Conservation (phyloP, 1,140 invertebrate species). For the Lucilia cuprina region DNA sequence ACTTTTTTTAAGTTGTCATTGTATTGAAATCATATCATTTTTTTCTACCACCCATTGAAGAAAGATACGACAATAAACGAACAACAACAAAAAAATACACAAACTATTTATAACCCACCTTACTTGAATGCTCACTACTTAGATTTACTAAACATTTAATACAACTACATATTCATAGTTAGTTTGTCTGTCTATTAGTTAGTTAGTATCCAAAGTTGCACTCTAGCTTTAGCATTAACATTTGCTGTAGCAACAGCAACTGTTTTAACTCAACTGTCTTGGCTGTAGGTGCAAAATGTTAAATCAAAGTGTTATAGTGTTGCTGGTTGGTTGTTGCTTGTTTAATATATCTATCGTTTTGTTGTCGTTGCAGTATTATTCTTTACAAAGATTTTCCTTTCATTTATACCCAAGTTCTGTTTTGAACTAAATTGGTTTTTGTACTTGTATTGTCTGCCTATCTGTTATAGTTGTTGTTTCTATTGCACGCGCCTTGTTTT, state of each 20-base stretch:
- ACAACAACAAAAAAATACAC: background rate
- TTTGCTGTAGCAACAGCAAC: background rate
- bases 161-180: background rate
- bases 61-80: background rate
- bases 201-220: no score
- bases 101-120: slow-evolving; percentile 3
- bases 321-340: background rate
- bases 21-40: slow-evolving; percentile 27
- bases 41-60: slow-evolving; percentile 22
- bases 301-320: background rate
- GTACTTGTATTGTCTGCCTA: background rate
- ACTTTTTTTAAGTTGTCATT: slow-evolving; percentile 9
- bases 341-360: background rate
- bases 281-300: slow-evolving; percentile 4
- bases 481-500: slow-evolving; percentile 24
- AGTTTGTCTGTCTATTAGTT: background rate
- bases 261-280: background rate
- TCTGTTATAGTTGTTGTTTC: background rate
- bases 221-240: background rate
- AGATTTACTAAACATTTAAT: background rate
- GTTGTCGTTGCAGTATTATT: background rate
- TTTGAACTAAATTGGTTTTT: background rate
- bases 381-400: slow-evolving; percentile 14
- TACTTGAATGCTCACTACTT: background rate
- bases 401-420: background rate